These are phyloP conservation scores for Platypus cylindrus DNA, from an alignment of 2,888 invertebrate genomes.

Conservation along the genomic window DNA sequence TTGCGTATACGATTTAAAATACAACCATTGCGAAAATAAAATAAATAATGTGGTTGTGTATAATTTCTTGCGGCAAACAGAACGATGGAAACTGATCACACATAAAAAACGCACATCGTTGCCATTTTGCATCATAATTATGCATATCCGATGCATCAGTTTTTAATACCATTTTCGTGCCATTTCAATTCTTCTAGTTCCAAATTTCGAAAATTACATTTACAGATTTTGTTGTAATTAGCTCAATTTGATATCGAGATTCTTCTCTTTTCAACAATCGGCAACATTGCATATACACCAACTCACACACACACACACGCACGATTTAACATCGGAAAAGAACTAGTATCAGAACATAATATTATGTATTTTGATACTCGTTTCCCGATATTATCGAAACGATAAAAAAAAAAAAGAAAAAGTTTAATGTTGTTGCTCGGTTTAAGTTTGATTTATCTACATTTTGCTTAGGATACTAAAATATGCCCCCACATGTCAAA, in stretches of 20 bases:
- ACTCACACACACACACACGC: slow-evolving; percentile 1
- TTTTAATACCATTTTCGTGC: no score
- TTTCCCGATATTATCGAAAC: slow-evolving; percentile 3
- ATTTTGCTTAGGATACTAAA: no score
- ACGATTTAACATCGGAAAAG: no score
- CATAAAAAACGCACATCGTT: slow-evolving; percentile 3
- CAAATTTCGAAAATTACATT: no score
- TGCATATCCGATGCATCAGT: no score
- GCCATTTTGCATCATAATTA: no score
- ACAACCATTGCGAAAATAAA: slow-evolving; percentile 10
- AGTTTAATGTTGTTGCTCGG: slow-evolving; percentile 3
- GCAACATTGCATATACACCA: slow-evolving; percentile 1
- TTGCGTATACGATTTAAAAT: slow-evolving; percentile 7
- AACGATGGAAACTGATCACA: no score
- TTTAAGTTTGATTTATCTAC: slow-evolving; percentile 3
- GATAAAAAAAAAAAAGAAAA: no score
- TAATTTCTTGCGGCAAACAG: slow-evolving; percentile 7
- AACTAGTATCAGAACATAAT: slow-evolving; percentile 3
- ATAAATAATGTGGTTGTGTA: slow-evolving; percentile 10
- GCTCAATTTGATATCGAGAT: no score
- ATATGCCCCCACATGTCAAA: slow-evolving; percentile 3
- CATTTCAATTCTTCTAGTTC: no score
- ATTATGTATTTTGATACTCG: slow-evolving; percentile 4
- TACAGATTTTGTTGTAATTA: no score
- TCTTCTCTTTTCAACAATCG: no score